Percentiles rank a stretch among this genome's conserved stretches.
Evolutionary conservation across 2,888 invertebrate species (phyloP).

Genomic region (Esperia sulphurella): DNA sequence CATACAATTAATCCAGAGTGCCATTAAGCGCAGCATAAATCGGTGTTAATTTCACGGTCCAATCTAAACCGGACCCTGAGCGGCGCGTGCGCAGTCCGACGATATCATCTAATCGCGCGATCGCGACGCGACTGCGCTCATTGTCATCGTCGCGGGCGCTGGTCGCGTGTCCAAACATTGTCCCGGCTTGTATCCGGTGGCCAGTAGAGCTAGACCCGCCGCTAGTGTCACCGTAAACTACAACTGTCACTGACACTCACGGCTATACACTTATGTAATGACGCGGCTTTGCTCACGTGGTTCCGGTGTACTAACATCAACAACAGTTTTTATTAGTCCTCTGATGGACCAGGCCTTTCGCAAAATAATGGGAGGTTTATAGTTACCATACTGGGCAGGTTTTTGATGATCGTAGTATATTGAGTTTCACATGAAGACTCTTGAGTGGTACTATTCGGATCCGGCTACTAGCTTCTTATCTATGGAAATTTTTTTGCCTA

Average conservation of each 20-base stretch:
- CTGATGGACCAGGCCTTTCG: no score
- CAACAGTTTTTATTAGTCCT: no score
- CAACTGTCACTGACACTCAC: background rate
- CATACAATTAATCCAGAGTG: constrained; percentile 46
- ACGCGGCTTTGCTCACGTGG: no score
- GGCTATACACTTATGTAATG: no score
- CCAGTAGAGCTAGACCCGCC: background rate
- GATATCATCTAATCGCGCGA: constrained; percentile 60
- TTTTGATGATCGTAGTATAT: no score
- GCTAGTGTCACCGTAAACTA: background rate
- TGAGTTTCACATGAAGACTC: no score
- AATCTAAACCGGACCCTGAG: constrained; percentile 36
- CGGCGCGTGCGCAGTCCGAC: constrained; percentile 53
- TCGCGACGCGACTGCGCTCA: constrained; percentile 48
- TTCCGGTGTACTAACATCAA: no score
- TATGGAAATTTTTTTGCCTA: no score
- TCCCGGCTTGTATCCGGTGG: constrained; percentile 16
- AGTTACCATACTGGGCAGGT: no score
- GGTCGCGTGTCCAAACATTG: constrained; percentile 61
- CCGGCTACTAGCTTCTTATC: no score
- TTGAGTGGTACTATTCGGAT: no score
- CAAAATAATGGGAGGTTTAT: no score
- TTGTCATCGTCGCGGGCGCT: constrained; percentile 49
- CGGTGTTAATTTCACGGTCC: constrained; percentile 54
- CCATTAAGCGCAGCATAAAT: constrained; percentile 48